Evolutionary conservation across 2,888 invertebrate species (phyloP).

Genomic region (Tenthredo livida): DNA sequence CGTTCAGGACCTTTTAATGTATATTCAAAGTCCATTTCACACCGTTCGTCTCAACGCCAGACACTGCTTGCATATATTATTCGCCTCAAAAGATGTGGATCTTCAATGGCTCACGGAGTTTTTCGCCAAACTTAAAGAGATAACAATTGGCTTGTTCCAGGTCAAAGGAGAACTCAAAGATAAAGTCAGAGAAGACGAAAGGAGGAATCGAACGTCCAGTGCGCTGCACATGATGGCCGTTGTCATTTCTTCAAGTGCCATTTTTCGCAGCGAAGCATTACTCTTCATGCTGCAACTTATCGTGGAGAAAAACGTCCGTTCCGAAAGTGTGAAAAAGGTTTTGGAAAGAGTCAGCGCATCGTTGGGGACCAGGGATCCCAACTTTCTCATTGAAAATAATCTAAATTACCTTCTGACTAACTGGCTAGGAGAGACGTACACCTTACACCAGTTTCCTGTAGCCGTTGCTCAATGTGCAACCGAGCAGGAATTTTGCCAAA

Average conservation of each 20-base stretch:
- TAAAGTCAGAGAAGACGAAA: constrained; percentile 81
- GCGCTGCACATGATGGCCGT: constrained; percentile 81
- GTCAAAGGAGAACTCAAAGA: constrained; percentile 77
- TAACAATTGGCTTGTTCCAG: constrained; percentile 71
- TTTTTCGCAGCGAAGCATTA: constrained; percentile 80
- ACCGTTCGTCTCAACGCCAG: constrained; percentile 77
- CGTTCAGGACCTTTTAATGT: constrained; percentile 64
- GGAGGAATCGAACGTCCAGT: constrained; percentile 80
- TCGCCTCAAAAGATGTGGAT: constrained; percentile 65
- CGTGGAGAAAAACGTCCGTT: constrained; percentile 79
- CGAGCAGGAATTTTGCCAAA: constrained; percentile 76
- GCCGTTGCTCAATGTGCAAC: constrained; percentile 75
- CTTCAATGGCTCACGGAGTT: constrained; percentile 68
- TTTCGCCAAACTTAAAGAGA: constrained; percentile 72
- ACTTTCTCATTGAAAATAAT: constrained; percentile 75
- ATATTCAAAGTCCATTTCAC: constrained; percentile 75
- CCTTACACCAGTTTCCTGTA: constrained; percentile 78
- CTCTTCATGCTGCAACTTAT: constrained; percentile 80
- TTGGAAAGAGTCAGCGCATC: constrained; percentile 74
- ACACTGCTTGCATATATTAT: constrained; percentile 73
- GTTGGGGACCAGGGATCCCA: constrained; percentile 66
- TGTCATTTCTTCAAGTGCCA: constrained; percentile 80
- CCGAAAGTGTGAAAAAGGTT: constrained; percentile 77
- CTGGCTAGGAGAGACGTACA: constrained; percentile 78
- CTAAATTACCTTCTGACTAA: constrained; percentile 79